phyloP scores from a whole-genome alignment of 2,113 vertebrate genomes.

The Phylloscopus trochilus region DNA sequence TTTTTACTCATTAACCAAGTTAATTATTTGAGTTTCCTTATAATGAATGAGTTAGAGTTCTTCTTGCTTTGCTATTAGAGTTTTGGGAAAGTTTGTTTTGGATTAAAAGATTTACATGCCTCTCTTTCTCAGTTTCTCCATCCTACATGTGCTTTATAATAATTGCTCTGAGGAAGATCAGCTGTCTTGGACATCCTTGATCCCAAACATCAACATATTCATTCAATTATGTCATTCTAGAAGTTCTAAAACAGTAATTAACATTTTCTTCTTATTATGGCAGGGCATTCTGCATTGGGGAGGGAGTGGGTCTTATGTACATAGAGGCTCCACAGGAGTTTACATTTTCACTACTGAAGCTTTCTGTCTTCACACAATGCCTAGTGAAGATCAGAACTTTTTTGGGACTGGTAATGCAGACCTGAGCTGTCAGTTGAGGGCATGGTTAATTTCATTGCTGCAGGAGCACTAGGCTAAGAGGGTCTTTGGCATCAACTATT shows the following conservation, averaged over 20 bases:
- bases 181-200: not conserved
- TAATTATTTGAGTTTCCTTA: not conserved
- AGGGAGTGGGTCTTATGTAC: accelerated
- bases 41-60: not conserved
- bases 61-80: not conserved
- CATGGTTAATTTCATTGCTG: not conserved
- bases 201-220: not conserved
- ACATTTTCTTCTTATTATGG: not conserved
- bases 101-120: not conserved
- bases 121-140: not conserved
- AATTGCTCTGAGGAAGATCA: not conserved
- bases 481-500: not conserved
- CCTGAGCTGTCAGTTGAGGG: not conserved
- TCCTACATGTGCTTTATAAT: accelerated
- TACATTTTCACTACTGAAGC: not conserved
- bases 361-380: not conserved
- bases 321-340: not conserved
- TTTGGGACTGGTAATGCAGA: not conserved
- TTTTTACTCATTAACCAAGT: not conserved
- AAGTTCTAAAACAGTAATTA: not conserved
- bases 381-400: not conserved
- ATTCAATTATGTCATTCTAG: not conserved
- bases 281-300: not conserved
- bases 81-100: not conserved
- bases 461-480: not conserved